Percentiles rank a stretch among this genome's conserved stretches.
phyloP scores from a whole-genome alignment of 2,113 vertebrate species.

The Struthidea cinerea region DNA sequence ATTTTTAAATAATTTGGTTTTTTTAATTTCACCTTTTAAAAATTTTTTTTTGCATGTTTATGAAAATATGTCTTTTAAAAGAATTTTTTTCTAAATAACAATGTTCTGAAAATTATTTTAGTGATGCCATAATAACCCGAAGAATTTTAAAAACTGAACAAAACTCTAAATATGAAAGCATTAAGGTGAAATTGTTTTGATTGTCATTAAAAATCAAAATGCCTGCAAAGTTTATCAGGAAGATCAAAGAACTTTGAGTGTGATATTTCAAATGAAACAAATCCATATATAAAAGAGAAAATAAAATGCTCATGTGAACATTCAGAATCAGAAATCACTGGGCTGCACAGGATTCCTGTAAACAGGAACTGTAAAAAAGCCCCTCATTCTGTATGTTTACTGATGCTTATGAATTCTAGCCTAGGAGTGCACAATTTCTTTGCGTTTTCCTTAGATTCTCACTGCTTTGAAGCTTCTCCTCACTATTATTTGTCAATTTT shows the following conservation, averaged over 20 bases:
- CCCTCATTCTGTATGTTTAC: background rate
- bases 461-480: background rate
- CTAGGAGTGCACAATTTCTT: background rate
- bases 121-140: background rate
- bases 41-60: background rate
- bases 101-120: background rate
- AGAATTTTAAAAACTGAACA: background rate
- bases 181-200: background rate
- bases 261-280: background rate
- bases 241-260: background rate
- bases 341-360: background rate
- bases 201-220: background rate
- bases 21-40: background rate
- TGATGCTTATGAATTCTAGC: background rate
- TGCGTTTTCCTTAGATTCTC: background rate
- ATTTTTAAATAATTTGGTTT: background rate
- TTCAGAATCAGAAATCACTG: background rate
- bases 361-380: background rate
- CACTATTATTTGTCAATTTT: background rate
- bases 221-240: background rate
- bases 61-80: background rate
- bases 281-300: background rate
- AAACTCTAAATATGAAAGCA: background rate
- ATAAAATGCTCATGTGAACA: background rate
- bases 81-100: background rate